These are phyloP conservation scores for Enteromius argenteus DNA, from an alignment of 2,797 vertebrate genomes.

Conservation along the genomic window DNA sequence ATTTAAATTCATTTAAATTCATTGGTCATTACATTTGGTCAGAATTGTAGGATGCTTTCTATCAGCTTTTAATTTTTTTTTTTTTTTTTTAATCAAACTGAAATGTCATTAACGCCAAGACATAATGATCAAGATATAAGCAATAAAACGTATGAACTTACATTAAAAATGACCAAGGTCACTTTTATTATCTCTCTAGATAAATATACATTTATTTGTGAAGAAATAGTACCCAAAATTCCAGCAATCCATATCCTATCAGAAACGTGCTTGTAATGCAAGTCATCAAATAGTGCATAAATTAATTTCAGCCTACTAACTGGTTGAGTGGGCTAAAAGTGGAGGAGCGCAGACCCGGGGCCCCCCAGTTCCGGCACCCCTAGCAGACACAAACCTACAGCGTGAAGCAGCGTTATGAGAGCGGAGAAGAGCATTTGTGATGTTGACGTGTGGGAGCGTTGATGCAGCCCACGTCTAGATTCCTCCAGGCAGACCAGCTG, in stretches of 20 bases:
- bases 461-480: conserved; percentile 46
- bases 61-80: neutral
- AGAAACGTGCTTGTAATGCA: neutral
- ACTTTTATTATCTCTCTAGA: neutral
- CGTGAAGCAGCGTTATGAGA: neutral
- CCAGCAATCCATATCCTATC: neutral
- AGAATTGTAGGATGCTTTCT: neutral
- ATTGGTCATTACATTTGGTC: too few relatives aligned
- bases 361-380: neutral
- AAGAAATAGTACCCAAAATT: neutral
- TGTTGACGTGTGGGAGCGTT: conserved; percentile 31
- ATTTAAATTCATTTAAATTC: too few relatives aligned
- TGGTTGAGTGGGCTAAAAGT: conserved; percentile 4
- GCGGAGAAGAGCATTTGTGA: conserved; percentile 28
- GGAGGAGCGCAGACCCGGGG: neutral
- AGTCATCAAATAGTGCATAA: neutral
- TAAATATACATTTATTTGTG: neutral
- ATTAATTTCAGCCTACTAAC: neutral
- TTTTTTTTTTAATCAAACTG: neutral
- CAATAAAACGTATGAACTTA: neutral
- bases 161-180: neutral
- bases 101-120: neutral
- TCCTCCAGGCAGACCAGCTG: conserved; percentile 57
- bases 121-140: too few relatives aligned
- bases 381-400: conserved; percentile 14